A percentile compares a stretch with the other conserved stretches of the same genome.
Conservation (phyloP, 2,888 invertebrate genomes). For the Exephanes ischioxanthus region DNA sequence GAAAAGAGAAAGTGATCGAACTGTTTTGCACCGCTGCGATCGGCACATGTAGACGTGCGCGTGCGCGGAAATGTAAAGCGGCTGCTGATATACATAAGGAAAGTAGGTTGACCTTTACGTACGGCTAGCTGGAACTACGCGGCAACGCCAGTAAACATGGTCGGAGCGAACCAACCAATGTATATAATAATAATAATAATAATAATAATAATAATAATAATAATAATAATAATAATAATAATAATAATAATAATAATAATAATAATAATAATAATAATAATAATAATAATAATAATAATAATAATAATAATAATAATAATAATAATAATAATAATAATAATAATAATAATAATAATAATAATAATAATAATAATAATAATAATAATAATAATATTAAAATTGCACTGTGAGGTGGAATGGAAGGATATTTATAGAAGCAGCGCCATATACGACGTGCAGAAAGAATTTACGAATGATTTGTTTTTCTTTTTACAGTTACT, state of each 20-base stretch:
- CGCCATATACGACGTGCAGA: too few relatives aligned
- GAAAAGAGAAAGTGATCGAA: conserved; percentile 72
- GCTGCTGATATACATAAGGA: conserved; percentile 66
- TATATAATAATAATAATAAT: neutral
- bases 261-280: too few relatives aligned
- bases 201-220: neutral
- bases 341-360: too few relatives aligned
- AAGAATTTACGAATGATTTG: neutral
- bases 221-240: too few relatives aligned
- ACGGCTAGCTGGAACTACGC: conserved; percentile 7
- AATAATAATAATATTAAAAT: too few relatives aligned
- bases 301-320: too few relatives aligned
- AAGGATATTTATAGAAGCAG: too few relatives aligned
- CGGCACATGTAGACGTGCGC: conserved; percentile 54
- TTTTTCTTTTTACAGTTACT: conserved; percentile 72
- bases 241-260: too few relatives aligned
- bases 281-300: too few relatives aligned
- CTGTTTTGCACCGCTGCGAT: conserved; percentile 55
- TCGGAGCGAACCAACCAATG: neutral
- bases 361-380: too few relatives aligned
- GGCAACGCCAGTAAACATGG: neutral
- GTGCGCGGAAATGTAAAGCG: conserved; percentile 66
- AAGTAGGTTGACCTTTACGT: conserved; percentile 67
- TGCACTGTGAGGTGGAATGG: too few relatives aligned
- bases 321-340: too few relatives aligned